Base-by-base conservation (phyloP, 2,888 invertebrate genomes). In the Leucophora obtusa region DNA sequence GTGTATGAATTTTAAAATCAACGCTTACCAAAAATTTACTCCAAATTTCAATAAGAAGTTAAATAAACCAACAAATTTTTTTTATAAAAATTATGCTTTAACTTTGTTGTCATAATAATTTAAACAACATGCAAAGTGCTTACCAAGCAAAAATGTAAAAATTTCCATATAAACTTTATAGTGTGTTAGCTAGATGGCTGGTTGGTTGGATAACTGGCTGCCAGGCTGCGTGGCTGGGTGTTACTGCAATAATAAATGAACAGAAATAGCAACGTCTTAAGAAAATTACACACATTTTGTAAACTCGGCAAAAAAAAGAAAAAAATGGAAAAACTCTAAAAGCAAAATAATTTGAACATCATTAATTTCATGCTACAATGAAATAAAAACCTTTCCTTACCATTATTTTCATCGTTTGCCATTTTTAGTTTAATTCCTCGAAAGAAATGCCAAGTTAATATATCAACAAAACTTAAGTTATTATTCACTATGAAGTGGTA, bases 311-410 rank as follows among this genome's bases (percentile, higher is more conserved):
- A n/a, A 73, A 33, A 35, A 28, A 33, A 10, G 7, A 51, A 60
- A 51, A 56, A 17, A 51, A 60, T 38, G 51, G 51, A 28, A 28
- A 28, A 6, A n/a, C n/a, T n/a, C n/a, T n/a, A n/a, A 28, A 28
- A 28, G 28, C 3, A 62, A 68, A 71, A 65, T 56, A 58, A 81
- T 81, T 81, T 77, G 73, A 81, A 74, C 81, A 81, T 81, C 77
- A 81, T 81, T 81, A 81, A 81, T 81, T 81, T 81, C 77, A 77
- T 70, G 77, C 35, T 73, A 70, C 71, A 68, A 66, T 77, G 60
- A 77, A 70, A 77, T 73, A n/a, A 65, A 38, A 70, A 38, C 43
- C 69, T 68, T 63, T 18, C 18, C 24, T 21, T 43, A 21, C 4
- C 43, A 60, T 43, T 60, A 28, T 28, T 17, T 60, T 43, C 43